A percentile compares a stretch with the other conserved stretches of the same genome.
Evolutionary conservation across 2,888 invertebrate species (phyloP).

Genomic region (Scelioninae gen. 2): DNA sequence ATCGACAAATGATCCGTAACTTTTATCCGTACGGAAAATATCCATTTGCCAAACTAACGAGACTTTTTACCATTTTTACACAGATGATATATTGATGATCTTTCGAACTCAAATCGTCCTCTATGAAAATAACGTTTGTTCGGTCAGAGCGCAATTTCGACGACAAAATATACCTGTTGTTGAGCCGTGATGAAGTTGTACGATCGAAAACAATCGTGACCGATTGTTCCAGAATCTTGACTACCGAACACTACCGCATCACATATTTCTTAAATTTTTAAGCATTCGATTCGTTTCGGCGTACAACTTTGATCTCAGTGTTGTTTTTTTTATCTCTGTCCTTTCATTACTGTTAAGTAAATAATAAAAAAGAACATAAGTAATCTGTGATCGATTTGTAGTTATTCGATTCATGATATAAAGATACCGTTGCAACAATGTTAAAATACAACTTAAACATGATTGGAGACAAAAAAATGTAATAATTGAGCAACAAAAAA

Average conservation of each 20-base stretch:
- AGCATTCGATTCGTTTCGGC: too few species aligned
- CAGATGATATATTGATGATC: conserved; percentile 2
- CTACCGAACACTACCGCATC: too few species aligned
- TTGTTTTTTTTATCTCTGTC: too few species aligned
- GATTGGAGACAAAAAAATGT: neutral
- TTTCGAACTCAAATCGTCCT: neutral
- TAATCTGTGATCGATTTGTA: conserved; percentile 71
- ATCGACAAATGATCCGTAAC: neutral
- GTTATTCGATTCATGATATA: conserved; percentile 38
- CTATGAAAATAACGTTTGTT: too few species aligned
- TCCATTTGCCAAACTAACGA: conserved; percentile 3
- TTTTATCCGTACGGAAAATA: neutral
- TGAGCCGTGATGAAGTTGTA: neutral
- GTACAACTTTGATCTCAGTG: too few species aligned
- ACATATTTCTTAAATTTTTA: too few species aligned
- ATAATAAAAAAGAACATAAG: conserved; percentile 68
- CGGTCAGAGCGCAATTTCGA: neutral
- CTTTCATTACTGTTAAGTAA: conserved; percentile 39
- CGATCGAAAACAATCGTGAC: too few species aligned
- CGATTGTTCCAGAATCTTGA: too few species aligned
- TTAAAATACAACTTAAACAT: neutral
- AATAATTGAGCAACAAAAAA: neutral
- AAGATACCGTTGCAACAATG: conserved; percentile 26
- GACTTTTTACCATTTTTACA: conserved; percentile 22
- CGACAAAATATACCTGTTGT: neutral